Evolutionary conservation across 2,113 vertebrate genomes (phyloP).

Genomic region (Zapus hudsonius): DNA sequence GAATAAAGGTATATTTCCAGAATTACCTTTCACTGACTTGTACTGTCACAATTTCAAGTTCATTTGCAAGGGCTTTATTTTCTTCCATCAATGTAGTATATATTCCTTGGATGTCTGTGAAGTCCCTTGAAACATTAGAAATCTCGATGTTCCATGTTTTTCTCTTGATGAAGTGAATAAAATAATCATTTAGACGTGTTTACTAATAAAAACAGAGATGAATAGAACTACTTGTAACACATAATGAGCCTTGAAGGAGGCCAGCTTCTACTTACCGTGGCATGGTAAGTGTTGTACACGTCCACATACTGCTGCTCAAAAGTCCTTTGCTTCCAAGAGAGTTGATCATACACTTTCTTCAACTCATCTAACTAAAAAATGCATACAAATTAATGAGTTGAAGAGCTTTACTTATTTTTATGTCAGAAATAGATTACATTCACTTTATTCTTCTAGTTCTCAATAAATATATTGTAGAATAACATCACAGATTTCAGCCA

Average conservation of each 20-base stretch:
- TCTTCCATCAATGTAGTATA: background rate
- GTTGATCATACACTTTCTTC: constrained; percentile 39
- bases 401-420: background rate
- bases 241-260: background rate
- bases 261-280: constrained; percentile 41
- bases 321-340: background rate
- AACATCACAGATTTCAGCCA: background rate
- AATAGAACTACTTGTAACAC: constrained; percentile 20
- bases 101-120: background rate
- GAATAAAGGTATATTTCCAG: background rate
- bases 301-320: background rate
- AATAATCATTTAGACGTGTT: background rate
- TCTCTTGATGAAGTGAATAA: constrained; percentile 69
- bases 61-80: background rate
- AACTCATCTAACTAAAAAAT: constrained; percentile 58
- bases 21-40: constrained; percentile 61
- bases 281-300: background rate
- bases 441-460: background rate
- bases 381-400: constrained; percentile 2
- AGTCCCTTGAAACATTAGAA: constrained; percentile 53
- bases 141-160: constrained; percentile 50
- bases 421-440: background rate
- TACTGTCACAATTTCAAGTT: background rate
- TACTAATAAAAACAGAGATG: background rate
- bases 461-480: constrained; percentile 33